Base-by-base conservation (phyloP, 2,888 invertebrate species). In the Napeogenes sylphis region DNA sequence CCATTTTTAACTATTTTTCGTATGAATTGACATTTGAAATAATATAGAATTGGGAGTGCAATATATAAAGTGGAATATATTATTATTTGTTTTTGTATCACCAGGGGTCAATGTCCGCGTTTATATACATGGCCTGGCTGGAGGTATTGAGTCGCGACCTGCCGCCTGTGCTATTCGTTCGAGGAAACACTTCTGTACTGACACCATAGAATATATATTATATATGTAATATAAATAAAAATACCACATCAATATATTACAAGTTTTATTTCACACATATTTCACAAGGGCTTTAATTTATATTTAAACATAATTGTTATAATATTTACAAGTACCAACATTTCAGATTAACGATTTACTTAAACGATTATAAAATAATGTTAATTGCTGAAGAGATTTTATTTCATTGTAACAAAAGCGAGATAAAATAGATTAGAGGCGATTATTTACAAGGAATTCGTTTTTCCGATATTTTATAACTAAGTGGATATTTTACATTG, bases 111-210 rank as follows among this genome's bases (percentile, higher is more conserved):
- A 95, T 98, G 61, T 96, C 98, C 2, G 96, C 98, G 2, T 95
- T 97, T 0, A 90, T 99, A 57, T 99, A 98, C 90, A 96, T 98
- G 97, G 95, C 97, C 12, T 99, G 99, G 99, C 85, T 99, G 75
- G 99, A 99, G 88, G 93, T 95, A 76, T 91, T 99, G 73, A 97
- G 98, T 42, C 93, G 92, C 69, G 96, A 95, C 80, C 93, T 99
- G 88, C 98, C 98, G 46, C 98, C 99, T 0, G 95, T 97, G 79
- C 92, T 98, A 59, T 91, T 97, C 74, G 94, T 96, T 56, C 91
- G 97, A 71, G 97, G 97, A 58, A 97, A 97, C 85, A 94, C 95
- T 59, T 96, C 97, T 58, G 97, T 97, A 68, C 92, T 97, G 75
- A 97, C 97, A 35, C 3, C 35, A 35, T 35, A 35, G 35, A 35